Base-by-base conservation (phyloP, 2,888 invertebrate genomes). In the Mylabris sibirica region DNA sequence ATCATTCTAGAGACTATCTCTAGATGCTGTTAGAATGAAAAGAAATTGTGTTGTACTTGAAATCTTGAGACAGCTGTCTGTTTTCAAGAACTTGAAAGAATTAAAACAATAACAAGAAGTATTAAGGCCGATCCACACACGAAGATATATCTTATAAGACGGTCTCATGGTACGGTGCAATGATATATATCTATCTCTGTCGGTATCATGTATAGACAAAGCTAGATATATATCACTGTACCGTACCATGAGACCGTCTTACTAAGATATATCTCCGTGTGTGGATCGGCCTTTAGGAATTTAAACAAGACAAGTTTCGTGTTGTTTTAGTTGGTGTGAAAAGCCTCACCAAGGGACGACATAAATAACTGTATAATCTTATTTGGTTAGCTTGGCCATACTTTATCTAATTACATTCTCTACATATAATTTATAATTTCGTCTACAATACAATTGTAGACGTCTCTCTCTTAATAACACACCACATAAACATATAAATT, bases 381-480 rank as follows among this genome's bases (percentile, higher is more conserved):
- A n/a, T 62, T 41, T 62, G 26, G 41, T 20, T 62, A 24, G 14
- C 62, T 17, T 62, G 20, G 14, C 26, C 12, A 9, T 38, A 62
- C 14, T 41, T 44, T n/a, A 62, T 62, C 62, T 24, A 62, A 62
- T 62, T 62, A 62, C 38, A 1, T 22, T 17, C 24, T 35, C 41
- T 24, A 41, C 20, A 17, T 41, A 62, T 38, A 26, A 22, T 41
- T 62, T 14, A 17, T 62, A 14, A 22, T 20, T 6, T 22, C 38
- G 20, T 20, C 17, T 62, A 8, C 26, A 22, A 22, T 62, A 3
- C 22, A 44, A 26, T 62, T 22, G 22, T 9, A 20, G 61, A 26
- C 17, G 2, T 12, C 14, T 38, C 3, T 38, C 3, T 38, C 38
- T 12, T 38, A 3, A 38, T 14, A 35, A 3, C 11, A 3, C 11